These are phyloP conservation scores for Agraylea sexmaculata DNA, from an alignment of 1,140 invertebrate genomes.

Conservation along the genomic window DNA sequence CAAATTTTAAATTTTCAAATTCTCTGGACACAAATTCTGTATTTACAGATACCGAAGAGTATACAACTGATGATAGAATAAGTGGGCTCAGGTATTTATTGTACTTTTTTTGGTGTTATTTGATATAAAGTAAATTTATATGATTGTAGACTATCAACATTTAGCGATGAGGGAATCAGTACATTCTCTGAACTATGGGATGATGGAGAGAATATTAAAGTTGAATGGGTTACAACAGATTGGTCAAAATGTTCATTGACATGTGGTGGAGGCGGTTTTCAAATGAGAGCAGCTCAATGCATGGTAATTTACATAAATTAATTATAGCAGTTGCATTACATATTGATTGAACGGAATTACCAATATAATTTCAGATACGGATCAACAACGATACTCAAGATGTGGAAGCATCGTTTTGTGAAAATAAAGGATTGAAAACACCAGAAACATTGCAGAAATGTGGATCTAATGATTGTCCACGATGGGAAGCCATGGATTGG, in stretches of 20 bases:
- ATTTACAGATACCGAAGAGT: too few species aligned
- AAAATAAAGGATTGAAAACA: conserved; percentile 51
- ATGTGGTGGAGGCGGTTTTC: conserved; percentile 66
- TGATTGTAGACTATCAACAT: too few species aligned
- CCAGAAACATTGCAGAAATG: conserved; percentile 57
- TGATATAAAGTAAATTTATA: too few species aligned
- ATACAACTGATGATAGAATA: too few species aligned
- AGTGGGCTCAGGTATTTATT: too few species aligned
- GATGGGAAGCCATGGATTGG: conserved; percentile 63
- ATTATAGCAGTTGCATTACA: background rate
- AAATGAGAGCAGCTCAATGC: conserved; percentile 62
- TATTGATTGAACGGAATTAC: background rate
- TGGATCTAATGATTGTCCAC: conserved; percentile 55
- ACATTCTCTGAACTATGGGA: too few species aligned
- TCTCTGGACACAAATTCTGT: too few species aligned
- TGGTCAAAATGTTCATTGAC: conserved; percentile 80
- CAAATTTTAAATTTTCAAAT: too few species aligned
- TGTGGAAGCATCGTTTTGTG: conserved; percentile 55
- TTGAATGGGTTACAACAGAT: conserved; percentile 67
- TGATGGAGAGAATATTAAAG: conserved; percentile 46
- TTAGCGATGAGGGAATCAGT: too few species aligned
- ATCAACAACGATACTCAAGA: conserved; percentile 43
- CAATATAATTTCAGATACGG: conserved; percentile 18
- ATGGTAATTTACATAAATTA: conserved; percentile 35
- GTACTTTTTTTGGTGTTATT: too few species aligned